Evolutionary conservation across 2,113 vertebrate genomes (phyloP).

Genomic region (Apaloderma vittatum): DNA sequence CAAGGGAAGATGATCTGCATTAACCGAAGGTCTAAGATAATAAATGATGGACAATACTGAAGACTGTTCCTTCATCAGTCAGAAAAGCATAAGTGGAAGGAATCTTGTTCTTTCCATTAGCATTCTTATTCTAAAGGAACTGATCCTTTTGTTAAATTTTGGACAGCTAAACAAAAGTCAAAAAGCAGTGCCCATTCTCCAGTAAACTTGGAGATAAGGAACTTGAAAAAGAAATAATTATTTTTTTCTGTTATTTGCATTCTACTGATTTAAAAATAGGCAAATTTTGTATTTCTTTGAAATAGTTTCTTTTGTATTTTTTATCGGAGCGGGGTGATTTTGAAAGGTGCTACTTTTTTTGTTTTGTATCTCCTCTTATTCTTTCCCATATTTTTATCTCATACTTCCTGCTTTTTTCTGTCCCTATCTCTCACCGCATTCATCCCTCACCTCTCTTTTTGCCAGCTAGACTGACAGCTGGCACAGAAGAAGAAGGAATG

Average conservation of each 20-base stretch:
- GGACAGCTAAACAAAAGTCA: background rate
- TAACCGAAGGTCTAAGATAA: background rate
- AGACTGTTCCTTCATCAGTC: background rate
- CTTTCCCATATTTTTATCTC: background rate
- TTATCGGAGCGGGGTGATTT: background rate
- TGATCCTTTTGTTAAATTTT: background rate
- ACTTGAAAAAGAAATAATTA: background rate
- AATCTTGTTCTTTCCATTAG: background rate
- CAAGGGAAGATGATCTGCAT: background rate
- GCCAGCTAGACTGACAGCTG: background rate
- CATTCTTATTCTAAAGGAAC: background rate
- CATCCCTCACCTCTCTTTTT: background rate
- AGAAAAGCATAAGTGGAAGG: background rate
- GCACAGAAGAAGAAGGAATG: background rate
- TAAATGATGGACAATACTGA: background rate
- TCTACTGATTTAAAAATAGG: background rate
- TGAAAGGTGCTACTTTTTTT: background rate
- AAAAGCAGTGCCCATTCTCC: background rate
- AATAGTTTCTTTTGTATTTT: background rate
- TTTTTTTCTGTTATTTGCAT: background rate
- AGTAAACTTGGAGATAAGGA: background rate
- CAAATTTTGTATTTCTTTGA: background rate
- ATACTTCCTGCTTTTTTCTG: background rate
- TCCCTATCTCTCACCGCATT: background rate
- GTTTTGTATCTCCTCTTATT: background rate